Percentiles rank a stretch among this genome's conserved stretches.
Conservation (phyloP, 2,888 invertebrate genomes). For the Tinea semifulvella region DNA sequence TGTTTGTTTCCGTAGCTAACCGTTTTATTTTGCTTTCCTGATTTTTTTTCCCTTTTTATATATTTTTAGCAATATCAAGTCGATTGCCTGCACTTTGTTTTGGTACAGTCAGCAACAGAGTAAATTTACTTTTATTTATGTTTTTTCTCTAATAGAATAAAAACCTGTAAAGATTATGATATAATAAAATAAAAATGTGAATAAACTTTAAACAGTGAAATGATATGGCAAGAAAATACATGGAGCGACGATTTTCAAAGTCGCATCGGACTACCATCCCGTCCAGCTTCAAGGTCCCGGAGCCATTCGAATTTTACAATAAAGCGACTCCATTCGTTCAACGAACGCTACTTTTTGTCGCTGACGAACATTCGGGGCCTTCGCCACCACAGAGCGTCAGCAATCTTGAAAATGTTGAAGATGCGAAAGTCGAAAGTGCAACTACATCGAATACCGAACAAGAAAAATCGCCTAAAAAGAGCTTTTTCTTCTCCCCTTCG, state of each 20-base stretch:
- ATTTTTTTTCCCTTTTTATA: neutral
- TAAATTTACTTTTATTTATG: neutral
- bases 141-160: neutral
- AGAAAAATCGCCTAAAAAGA: conserved; percentile 61
- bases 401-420: conserved; percentile 39
- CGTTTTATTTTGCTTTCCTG: conserved; percentile 27
- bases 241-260: conserved; percentile 60
- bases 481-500: conserved; percentile 62
- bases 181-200: conserved; percentile 6
- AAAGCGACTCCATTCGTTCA: conserved; percentile 63
- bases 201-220: conserved; percentile 18
- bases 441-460: conserved; percentile 43
- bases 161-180: neutral
- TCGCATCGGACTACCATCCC: conserved; percentile 56
- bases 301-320: conserved; percentile 57
- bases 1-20: conserved; percentile 25
- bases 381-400: conserved; percentile 51
- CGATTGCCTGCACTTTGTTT: neutral
- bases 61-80: too few relatives aligned
- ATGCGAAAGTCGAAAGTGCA: conserved; percentile 29
- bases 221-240: conserved; percentile 65
- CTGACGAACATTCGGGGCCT: conserved; percentile 55
- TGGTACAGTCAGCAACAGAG: conserved; percentile 9
- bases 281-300: conserved; percentile 54
- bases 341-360: conserved; percentile 54